A percentile compares a stretch with the other conserved stretches of the same genome.
These are phyloP conservation scores for Andrena fulva DNA, from an alignment of 2,888 invertebrate species.

Conservation along the genomic window DNA sequence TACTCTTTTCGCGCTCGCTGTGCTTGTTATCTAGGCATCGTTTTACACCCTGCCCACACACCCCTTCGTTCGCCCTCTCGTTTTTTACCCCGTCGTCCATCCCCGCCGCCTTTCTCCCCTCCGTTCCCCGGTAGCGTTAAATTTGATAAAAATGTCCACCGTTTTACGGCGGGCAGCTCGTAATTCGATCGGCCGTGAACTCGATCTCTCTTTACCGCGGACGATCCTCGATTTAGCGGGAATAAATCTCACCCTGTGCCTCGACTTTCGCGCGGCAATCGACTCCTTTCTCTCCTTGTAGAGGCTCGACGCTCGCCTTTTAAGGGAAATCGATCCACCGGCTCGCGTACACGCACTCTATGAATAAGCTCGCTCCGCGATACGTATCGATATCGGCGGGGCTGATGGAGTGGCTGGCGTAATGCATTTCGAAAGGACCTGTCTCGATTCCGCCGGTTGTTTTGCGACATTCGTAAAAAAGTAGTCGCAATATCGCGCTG, in stretches of 20 bases:
- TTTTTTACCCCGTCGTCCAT: not conserved
- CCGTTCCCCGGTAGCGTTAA: conserved; percentile 21
- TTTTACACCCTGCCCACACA: conserved; percentile 30
- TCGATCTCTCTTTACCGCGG: conserved; percentile 65
- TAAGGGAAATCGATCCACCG: conserved; percentile 21
- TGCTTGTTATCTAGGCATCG: conserved; percentile 34
- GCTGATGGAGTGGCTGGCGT: conserved; percentile 27
- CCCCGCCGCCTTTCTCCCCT: not conserved
- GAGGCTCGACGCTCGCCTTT: conserved; percentile 12
- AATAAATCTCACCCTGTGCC: conserved; percentile 62
- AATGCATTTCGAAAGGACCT: conserved; percentile 24
- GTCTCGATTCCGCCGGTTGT: not conserved
- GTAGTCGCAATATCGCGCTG: not conserved
- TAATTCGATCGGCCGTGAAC: conserved; percentile 65
- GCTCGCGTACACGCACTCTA: conserved; percentile 32
- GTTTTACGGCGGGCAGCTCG: conserved; percentile 54
- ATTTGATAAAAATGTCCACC: conserved; percentile 62
- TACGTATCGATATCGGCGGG: conserved; percentile 24
- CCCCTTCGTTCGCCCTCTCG: not conserved
- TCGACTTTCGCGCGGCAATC: not conserved
- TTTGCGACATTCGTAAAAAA: not conserved
- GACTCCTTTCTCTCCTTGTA: conserved; percentile 3
- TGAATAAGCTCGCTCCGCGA: conserved; percentile 29
- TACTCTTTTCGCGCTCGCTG: not conserved
- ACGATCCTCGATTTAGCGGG: conserved; percentile 64